These are phyloP conservation scores for Agrotis segetum DNA, from an alignment of 2,888 invertebrate genomes.

Conservation along the genomic window DNA sequence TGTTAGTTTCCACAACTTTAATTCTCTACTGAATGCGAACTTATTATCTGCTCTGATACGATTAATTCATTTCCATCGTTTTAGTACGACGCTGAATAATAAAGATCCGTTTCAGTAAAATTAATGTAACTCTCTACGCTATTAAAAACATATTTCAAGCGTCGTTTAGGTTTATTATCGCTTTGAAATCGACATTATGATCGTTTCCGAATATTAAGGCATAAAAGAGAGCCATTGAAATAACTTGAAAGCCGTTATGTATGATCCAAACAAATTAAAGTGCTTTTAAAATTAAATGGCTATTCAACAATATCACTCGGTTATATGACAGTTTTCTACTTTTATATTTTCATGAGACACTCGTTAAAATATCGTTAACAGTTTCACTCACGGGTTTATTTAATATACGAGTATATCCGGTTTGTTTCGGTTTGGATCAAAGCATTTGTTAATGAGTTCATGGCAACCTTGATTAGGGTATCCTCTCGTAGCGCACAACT, in stretches of 20 bases:
- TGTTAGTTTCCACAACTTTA: conserved; percentile 29
- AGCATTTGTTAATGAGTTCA: conserved; percentile 1
- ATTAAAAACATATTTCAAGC: conserved; percentile 51
- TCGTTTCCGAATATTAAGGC: conserved; percentile 43
- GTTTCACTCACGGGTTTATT: neutral
- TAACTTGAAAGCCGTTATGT: conserved; percentile 36
- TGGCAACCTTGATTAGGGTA: neutral
- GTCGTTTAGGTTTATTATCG: conserved; percentile 52
- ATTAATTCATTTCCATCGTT: conserved; percentile 36
- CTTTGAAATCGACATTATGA: conserved; percentile 42
- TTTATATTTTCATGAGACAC: conserved; percentile 8
- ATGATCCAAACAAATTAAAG: conserved; percentile 45
- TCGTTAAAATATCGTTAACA: neutral
- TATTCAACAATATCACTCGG: conserved; percentile 11
- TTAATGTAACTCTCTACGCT: conserved; percentile 45
- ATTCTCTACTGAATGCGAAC: conserved; percentile 15
- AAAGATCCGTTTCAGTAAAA: conserved; percentile 49
- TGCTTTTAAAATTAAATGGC: conserved; percentile 38
- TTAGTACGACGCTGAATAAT: conserved; percentile 25
- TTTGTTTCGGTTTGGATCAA: neutral
- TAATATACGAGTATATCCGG: neutral
- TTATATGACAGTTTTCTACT: conserved; percentile 9
- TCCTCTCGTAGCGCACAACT: neutral
- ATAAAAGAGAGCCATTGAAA: conserved; percentile 42
- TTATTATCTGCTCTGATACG: conserved; percentile 28